Evolutionary conservation across 2,888 invertebrate genomes (phyloP), one percentile per base, ranked within the genome.

Genomic region (Pilophorus perplexus): DNA sequence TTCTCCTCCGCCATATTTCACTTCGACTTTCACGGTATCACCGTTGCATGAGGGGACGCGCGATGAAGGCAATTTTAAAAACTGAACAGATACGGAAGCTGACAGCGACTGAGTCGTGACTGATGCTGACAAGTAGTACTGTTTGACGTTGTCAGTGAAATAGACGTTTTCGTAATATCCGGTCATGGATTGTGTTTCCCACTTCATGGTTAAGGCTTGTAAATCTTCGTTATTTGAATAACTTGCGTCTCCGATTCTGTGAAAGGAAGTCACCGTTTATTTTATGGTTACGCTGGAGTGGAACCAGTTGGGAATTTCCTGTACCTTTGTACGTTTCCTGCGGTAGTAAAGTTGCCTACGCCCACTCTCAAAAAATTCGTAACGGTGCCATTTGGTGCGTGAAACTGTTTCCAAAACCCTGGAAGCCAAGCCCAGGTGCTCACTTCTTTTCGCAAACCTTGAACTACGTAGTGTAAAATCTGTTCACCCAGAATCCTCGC

Each of bases 171-270:
- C 46, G 23, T 46, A 46, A 22, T 23, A n/a, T 10, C 23, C 46
- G 3, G 46, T 20, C 46, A 46, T 22, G 23, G 1, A n/a, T 2
- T 46, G 23, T 10, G 46, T 46, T n/a, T 46, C 23, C n/a, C 23
- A n/a, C 1, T n/a, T 14, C 22, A 46, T 1, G 46, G 22, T 46
- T 25, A 46, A 46, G 23, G 12, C 23, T 25, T 22, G 22, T 25
- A 22, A 46, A 12, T 46, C 10, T 12, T 22, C n/a, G 14, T 46
- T 44, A 44, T 23, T 14, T 8, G 46, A 46, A 46, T 46, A 46
- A 23, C 20, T 46, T 12, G 46, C 46, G 4, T 46, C 46, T 46
- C 46, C 46, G 20, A 4, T 46, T 46, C 46, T 46, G 46, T n/a
- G 25, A 46, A 46, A 46, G n/a, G n/a, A n/a, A n/a, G n/a, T n/a